A percentile compares a stretch with the other conserved stretches of the same genome.
These are phyloP conservation scores for Gallinago undulata DNA, from an alignment of 2,113 vertebrate genomes.

Conservation along the genomic window DNA sequence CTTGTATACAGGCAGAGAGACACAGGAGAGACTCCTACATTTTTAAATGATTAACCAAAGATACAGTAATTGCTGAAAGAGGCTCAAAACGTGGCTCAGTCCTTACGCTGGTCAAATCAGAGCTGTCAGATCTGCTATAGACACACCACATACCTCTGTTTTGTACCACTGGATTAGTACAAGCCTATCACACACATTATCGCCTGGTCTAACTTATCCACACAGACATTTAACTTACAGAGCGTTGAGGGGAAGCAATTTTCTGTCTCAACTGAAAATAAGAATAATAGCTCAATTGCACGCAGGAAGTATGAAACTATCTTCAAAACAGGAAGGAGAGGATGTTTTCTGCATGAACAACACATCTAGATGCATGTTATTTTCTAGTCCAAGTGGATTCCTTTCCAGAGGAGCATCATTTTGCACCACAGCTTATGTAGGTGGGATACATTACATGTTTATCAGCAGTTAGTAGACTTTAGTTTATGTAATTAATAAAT, in stretches of 20 bases:
- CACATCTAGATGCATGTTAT: background rate
- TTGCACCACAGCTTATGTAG: background rate
- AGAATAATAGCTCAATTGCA: background rate
- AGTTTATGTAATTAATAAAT: constrained; percentile 39
- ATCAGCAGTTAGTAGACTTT: background rate
- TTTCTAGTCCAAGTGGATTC: background rate
- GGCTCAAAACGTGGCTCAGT: background rate
- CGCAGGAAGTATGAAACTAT: background rate
- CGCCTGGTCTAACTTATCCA: background rate
- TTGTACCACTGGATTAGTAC: background rate
- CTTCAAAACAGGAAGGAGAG: constrained; percentile 42
- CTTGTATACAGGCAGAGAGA: background rate
- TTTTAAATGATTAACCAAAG: constrained; percentile 12
- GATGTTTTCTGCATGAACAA: constrained; percentile 37
- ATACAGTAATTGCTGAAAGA: background rate
- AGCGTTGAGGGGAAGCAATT: background rate
- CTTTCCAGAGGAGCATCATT: background rate
- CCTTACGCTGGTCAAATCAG: background rate
- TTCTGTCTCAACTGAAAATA: background rate
- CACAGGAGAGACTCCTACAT: background rate
- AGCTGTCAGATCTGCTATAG: background rate
- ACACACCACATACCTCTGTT: background rate
- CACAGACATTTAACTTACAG: background rate
- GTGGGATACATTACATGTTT: background rate
- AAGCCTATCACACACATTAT: background rate